Percentiles rank a stretch among this genome's conserved stretches.
Evolutionary conservation across 2,888 invertebrate species (phyloP).

Genomic region (Hypercompe scribonia): DNA sequence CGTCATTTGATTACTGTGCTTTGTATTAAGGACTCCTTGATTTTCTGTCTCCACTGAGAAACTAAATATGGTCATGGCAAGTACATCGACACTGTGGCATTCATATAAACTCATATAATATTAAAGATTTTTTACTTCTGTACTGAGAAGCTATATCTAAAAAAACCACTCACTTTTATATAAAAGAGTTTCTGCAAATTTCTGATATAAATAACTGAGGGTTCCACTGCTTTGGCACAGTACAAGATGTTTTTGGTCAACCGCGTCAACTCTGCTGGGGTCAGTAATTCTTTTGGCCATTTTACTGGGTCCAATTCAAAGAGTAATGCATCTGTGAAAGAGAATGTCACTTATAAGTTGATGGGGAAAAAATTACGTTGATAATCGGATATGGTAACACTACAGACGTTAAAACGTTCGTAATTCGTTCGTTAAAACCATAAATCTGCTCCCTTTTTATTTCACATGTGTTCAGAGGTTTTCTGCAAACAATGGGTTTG

Average conservation of each 20-base stretch:
- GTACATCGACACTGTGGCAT: not conserved
- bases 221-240: conserved; percentile 68
- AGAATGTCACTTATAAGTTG: not conserved
- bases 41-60: no score
- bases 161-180: conserved; percentile 58
- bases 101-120: not conserved
- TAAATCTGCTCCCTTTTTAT: no score
- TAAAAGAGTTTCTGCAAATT: conserved; percentile 66
- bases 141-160: not conserved
- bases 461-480: no score
- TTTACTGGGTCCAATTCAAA: conserved; percentile 65
- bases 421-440: no score
- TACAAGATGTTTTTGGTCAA: conserved; percentile 52
- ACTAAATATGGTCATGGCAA: not conserved
- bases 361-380: not conserved
- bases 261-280: conserved; percentile 50
- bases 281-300: conserved; percentile 48
- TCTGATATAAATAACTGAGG: conserved; percentile 69
- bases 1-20: no score
- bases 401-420: not conserved
- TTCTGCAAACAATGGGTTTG: not conserved
- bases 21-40: no score
- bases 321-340: conserved; percentile 66
- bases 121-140: no score
- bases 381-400: not conserved